phyloP scores from a whole-genome alignment of 2,888 invertebrate species.

The Scrobipalpa costella region DNA sequence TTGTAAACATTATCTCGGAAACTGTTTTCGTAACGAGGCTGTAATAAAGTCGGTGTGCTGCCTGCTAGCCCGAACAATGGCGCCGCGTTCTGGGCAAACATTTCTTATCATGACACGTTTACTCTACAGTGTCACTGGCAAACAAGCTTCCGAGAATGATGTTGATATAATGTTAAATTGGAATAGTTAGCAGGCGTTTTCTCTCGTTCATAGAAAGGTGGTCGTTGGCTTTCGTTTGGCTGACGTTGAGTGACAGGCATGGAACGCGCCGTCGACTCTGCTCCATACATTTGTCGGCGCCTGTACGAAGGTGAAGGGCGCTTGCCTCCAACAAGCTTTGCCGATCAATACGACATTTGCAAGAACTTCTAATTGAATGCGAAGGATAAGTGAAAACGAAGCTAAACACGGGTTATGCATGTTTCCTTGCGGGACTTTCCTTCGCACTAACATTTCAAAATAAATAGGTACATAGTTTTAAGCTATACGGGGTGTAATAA shows the following conservation, averaged over 20 bases:
- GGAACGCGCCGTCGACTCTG: slow-evolving; percentile 21
- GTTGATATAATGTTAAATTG: slow-evolving; percentile 58
- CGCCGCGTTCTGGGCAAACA: slow-evolving; percentile 61
- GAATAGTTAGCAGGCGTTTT: slow-evolving; percentile 44
- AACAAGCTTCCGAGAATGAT: slow-evolving; percentile 65
- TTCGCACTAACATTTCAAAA: background rate
- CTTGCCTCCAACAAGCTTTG: slow-evolving; percentile 9
- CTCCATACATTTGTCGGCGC: slow-evolving; percentile 22
- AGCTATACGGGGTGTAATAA: no score
- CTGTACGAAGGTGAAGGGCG: slow-evolving; percentile 27
- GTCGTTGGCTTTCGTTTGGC: slow-evolving; percentile 23
- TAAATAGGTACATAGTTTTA: background rate
- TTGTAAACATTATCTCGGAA: slow-evolving; percentile 27
- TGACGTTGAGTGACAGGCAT: slow-evolving; percentile 26
- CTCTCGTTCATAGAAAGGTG: slow-evolving; percentile 31
- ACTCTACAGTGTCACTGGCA: slow-evolving; percentile 52
- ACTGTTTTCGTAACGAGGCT: slow-evolving; percentile 40
- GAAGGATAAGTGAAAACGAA: background rate
- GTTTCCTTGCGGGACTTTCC: background rate
- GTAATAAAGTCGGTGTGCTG: slow-evolving; percentile 46
- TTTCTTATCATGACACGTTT: slow-evolving; percentile 76
- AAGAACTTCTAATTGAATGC: slow-evolving; percentile 20
- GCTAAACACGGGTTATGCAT: background rate
- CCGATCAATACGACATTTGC: slow-evolving; percentile 19
- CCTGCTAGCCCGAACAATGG: slow-evolving; percentile 56